Conservation (phyloP, 1,140 invertebrate species). For the Aphelinus atriplicis region DNA sequence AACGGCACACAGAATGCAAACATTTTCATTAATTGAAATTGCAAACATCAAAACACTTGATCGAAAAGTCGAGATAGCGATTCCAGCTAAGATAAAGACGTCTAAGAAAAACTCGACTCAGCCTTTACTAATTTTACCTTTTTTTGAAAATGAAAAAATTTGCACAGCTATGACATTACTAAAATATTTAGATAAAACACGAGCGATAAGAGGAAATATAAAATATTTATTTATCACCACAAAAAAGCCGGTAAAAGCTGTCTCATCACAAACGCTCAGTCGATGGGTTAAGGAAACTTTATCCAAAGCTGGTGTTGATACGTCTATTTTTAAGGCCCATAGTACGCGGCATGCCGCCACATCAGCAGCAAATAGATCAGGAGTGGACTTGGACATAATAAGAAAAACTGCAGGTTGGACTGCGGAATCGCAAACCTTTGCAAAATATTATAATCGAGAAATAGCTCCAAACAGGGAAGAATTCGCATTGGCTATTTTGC, state of each 20-base stretch:
- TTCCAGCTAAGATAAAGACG: slow-evolving; percentile 6
- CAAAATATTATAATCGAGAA: slow-evolving; percentile 4
- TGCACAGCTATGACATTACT: not conserved
- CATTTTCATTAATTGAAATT: slow-evolving; percentile 18
- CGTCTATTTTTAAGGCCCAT: not conserved
- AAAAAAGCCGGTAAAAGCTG: not conserved
- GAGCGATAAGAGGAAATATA: not conserved
- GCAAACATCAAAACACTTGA: not conserved
- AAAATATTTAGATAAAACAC: not conserved
- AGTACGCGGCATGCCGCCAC: slow-evolving; percentile 1
- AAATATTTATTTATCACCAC: not conserved
- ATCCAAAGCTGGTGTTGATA: not conserved
- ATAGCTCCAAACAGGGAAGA: not conserved
- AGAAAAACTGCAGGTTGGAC: slow-evolving; percentile 10
- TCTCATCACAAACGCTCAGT: not conserved
- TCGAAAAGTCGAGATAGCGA: not conserved
- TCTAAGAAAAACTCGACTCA: not conserved
- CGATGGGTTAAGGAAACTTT: slow-evolving; percentile 1
- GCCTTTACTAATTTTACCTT: slow-evolving; percentile 8
- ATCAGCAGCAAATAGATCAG: slow-evolving; percentile 1
- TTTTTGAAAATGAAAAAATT: not conserved
- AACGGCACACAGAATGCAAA: slow-evolving; percentile 11
- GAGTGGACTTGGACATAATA: not conserved
- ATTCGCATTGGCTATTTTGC: not conserved
- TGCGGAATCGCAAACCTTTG: not conserved